Conservation (phyloP, 1,140 invertebrate genomes). For the Caenorhabditis tropicalis region DNA sequence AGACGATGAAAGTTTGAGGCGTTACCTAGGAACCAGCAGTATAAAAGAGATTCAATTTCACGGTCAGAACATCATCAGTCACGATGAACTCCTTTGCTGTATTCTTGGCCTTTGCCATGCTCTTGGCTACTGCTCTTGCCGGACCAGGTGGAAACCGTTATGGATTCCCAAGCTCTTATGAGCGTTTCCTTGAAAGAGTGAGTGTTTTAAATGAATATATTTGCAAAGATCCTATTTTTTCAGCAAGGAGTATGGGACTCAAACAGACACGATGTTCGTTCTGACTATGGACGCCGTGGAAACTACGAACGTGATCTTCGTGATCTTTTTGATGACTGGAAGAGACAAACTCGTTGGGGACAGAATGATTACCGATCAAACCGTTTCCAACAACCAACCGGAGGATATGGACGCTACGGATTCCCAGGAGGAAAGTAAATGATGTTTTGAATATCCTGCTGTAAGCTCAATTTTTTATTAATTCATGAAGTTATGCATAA, state of each 20-base stretch:
- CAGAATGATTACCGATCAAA: background rate
- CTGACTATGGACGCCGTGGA: background rate
- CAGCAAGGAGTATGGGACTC: constrained; percentile 30
- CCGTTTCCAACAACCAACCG: constrained; percentile 7
- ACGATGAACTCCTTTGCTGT: background rate
- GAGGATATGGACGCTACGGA: constrained; percentile 1
- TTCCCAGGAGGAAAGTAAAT: constrained; percentile 1
- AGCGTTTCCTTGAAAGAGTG: constrained; percentile 10
- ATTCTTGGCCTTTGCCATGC: background rate
- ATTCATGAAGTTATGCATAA: too few relatives aligned
- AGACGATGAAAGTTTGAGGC: background rate
- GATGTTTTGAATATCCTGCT: background rate
- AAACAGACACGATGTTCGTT: background rate
- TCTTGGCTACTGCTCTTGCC: background rate
- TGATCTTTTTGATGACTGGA: constrained; percentile 19
- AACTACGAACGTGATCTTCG: background rate
- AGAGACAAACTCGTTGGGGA: constrained; percentile 14
- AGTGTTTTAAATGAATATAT: too few relatives aligned
- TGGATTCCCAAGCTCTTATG: constrained; percentile 19
- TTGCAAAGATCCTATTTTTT: background rate
- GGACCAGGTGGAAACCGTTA: constrained; percentile 16
- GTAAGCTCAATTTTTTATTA: background rate
- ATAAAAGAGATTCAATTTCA: background rate
- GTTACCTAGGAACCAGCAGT: background rate
- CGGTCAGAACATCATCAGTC: background rate